These are phyloP conservation scores for Calameuta filiformis DNA, from an alignment of 2,888 invertebrate species.

Conservation along the genomic window DNA sequence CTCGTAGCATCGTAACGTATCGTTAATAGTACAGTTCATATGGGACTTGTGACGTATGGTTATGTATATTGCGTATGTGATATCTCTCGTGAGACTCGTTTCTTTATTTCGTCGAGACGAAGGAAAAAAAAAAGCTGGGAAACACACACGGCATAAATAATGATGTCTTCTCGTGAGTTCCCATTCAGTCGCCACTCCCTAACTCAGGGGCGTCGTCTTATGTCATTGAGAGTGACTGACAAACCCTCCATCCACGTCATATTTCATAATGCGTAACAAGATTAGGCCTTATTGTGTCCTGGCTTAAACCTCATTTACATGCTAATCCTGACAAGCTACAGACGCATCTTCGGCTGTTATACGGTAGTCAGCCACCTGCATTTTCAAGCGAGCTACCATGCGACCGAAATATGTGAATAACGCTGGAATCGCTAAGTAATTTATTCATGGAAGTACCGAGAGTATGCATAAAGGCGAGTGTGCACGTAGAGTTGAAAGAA, in stretches of 20 bases:
- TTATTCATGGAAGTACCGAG: background rate
- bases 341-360: constrained; percentile 10
- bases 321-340: constrained; percentile 46
- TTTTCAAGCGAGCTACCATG: background rate
- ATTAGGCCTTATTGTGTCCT: constrained; percentile 56
- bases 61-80: background rate
- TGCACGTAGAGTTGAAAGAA: background rate
- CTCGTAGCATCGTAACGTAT: background rate
- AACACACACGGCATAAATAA: constrained; percentile 51
- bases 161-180: constrained; percentile 47
- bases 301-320: constrained; percentile 55
- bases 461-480: background rate
- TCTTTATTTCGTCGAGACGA: constrained; percentile 25
- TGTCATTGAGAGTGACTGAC: constrained; percentile 16
- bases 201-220: constrained; percentile 34
- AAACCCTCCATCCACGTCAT: constrained; percentile 33
- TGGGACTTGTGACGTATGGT: background rate
- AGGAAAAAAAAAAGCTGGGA: constrained; percentile 22
- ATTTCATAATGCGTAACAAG: constrained; percentile 57
- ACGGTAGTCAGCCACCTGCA: constrained; percentile 8
- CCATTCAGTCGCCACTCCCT: constrained; percentile 46
- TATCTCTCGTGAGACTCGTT: constrained; percentile 23
- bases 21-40: constrained; percentile 1
- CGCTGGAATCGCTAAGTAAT: background rate
- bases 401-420: background rate